Evolutionary conservation across 2,888 invertebrate species (phyloP).

Genomic region (Rotaria magnacalcarata): DNA sequence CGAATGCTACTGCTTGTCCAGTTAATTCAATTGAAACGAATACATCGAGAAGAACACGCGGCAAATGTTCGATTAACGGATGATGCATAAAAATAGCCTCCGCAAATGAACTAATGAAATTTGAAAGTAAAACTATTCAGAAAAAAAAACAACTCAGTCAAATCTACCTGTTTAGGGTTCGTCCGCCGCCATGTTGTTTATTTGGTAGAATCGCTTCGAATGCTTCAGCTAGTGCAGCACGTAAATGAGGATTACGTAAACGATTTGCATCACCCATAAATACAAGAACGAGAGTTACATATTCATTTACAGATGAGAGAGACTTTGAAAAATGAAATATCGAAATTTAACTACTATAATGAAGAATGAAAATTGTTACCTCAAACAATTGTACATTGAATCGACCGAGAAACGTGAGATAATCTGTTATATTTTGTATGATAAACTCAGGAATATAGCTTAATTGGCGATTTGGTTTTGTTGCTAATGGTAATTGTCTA

Average conservation of each 20-base stretch:
- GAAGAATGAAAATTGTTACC: background rate
- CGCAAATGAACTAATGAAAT: background rate
- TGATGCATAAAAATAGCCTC: conserved; percentile 68
- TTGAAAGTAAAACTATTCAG: background rate
- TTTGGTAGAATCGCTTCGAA: conserved; percentile 76
- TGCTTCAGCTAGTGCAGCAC: conserved; percentile 82
- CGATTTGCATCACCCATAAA: conserved; percentile 79
- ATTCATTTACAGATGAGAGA: background rate
- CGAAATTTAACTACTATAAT: background rate
- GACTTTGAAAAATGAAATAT: background rate
- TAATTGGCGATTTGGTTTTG: background rate
- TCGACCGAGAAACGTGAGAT: background rate
- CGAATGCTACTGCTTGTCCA: conserved; percentile 87
- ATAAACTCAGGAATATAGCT: conserved; percentile 36
- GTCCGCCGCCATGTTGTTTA: conserved; percentile 5
- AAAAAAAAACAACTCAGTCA: background rate
- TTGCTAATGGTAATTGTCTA: background rate
- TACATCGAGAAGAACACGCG: conserved; percentile 72
- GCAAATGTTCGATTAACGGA: conserved; percentile 64
- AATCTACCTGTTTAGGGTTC: background rate
- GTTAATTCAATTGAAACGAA: conserved; percentile 98
- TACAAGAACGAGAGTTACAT: conserved; percentile 61
- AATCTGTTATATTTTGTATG: background rate
- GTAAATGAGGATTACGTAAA: conserved; percentile 82
- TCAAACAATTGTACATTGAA: conserved; percentile 25